A percentile compares a stretch with the other conserved stretches of the same genome.
These are phyloP conservation scores for Nesospiza acunhae DNA, from an alignment of 2,113 vertebrate genomes.

Conservation along the genomic window DNA sequence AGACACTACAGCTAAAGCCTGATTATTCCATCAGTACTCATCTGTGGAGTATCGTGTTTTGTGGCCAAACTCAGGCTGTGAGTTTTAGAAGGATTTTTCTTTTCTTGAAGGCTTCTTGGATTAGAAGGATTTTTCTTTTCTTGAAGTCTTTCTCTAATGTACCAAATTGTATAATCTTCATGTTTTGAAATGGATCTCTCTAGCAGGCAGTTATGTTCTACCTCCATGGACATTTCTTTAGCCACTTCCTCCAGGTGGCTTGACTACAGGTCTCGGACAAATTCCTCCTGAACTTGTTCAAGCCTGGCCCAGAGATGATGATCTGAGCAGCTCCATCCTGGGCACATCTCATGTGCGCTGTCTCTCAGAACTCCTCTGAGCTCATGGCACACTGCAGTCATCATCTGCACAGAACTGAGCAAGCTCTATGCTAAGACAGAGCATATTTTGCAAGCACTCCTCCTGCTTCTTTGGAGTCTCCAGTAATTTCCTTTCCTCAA, in stretches of 20 bases:
- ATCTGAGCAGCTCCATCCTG: background rate
- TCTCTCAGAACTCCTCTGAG: background rate
- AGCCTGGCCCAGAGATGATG: background rate
- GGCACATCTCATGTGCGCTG: background rate
- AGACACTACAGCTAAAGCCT: background rate
- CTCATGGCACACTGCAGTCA: background rate
- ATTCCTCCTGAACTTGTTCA: background rate
- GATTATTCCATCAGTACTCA: background rate
- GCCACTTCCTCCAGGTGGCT: background rate
- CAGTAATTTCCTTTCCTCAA: background rate
- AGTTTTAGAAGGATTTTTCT: background rate
- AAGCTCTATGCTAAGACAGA: background rate
- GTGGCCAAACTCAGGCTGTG: background rate
- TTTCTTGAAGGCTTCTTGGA: background rate
- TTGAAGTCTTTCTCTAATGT: background rate
- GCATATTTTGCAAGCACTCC: background rate
- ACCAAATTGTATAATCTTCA: background rate
- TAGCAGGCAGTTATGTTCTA: background rate
- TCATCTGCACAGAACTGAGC: background rate
- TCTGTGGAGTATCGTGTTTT: rapidly evolving
- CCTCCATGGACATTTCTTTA: background rate
- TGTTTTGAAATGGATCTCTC: background rate
- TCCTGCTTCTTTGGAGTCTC: background rate
- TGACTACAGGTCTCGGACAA: background rate
- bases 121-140: background rate